Conservation (phyloP, 2,113 vertebrate genomes). For the Amphiprion ocellaris region DNA sequence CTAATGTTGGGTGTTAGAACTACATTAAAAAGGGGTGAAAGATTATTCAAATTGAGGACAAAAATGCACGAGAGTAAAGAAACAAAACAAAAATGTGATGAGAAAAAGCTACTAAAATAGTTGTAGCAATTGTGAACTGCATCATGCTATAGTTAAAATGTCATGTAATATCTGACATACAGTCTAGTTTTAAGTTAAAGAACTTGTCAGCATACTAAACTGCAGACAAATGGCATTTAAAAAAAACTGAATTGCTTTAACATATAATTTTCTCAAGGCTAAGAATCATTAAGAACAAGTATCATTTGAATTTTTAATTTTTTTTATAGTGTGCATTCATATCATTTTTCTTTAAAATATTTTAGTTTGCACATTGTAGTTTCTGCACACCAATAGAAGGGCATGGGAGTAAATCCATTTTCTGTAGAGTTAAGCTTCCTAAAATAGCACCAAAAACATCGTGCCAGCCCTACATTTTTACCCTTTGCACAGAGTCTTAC, state of each 20-base stretch:
- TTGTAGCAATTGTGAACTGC: too few species aligned
- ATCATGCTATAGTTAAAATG: too few species aligned
- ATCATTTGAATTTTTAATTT: neutral
- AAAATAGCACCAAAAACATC: neutral
- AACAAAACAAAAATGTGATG: neutral
- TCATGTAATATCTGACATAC: too few species aligned
- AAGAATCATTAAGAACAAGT: too few species aligned
- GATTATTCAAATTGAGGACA: neutral
- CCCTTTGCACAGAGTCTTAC: neutral
- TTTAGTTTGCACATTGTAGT: too few species aligned
- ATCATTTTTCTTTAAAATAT: neutral
- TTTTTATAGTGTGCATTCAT: neutral
- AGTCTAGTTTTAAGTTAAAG: too few species aligned
- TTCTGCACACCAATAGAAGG: neutral
- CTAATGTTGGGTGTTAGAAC: neutral
- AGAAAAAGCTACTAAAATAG: neutral
- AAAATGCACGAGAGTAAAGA: conserved; percentile 4
- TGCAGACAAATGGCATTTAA: neutral
- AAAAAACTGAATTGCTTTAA: neutral
- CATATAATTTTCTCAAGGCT: neutral
- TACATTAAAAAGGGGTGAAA: too few species aligned
- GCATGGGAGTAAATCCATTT: neutral
- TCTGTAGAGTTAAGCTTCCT: neutral
- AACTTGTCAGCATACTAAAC: neutral
- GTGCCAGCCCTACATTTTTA: conserved; percentile 3